Base-by-base conservation (phyloP, 1,140 invertebrate species). In the Dinoponera quadriceps region DNA sequence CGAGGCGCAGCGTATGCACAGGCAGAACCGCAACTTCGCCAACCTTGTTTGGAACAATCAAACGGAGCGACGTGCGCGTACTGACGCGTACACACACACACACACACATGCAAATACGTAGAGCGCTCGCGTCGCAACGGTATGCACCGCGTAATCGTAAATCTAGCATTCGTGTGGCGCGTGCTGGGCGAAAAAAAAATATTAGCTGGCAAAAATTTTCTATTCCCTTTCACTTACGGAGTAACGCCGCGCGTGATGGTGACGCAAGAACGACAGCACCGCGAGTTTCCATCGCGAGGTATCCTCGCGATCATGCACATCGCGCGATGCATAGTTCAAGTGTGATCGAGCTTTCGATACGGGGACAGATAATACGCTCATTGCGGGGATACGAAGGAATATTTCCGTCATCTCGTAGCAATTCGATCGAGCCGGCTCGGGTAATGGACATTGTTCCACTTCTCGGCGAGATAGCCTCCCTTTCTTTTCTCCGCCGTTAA, bases 221-320 rank as follows among this genome's bases (percentile, higher is more conserved):
- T 77, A 88, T 74, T 88, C 86, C 87, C 87, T 88, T 88, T 88
- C 87, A 88, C 87, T 88, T 38, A 22, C 44, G 20, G 66, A 27
- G 38, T 33, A 65, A 55, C 29, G 54, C n/a, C 25, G 57, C 72
- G 59, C 57, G 49, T 14, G 54, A 69, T 59, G 74, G 81, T 88
- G 78, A 85, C 78, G 86, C 86, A 88, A 87, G 44, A 18, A 25
- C 57, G 82, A 73, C 86, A 85, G 81, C 59, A 85, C 65, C 71
- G 54, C 51, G 74, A 29, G 59, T 85, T 74, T 75, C 83, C 77
- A 83, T 85, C 81, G 84, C 55, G 78, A 22, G n/a, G 83, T 78
- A 80, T 74, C 66, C 68, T 80, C 86, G 81, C 78, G 38, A 68
- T 77, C 73, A 57, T 55, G 68, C 69, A n/a, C n/a, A 73, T 78